These are phyloP conservation scores for Gallinago paraguaiae DNA, from an alignment of 2,113 vertebrate genomes.

Conservation along the genomic window DNA sequence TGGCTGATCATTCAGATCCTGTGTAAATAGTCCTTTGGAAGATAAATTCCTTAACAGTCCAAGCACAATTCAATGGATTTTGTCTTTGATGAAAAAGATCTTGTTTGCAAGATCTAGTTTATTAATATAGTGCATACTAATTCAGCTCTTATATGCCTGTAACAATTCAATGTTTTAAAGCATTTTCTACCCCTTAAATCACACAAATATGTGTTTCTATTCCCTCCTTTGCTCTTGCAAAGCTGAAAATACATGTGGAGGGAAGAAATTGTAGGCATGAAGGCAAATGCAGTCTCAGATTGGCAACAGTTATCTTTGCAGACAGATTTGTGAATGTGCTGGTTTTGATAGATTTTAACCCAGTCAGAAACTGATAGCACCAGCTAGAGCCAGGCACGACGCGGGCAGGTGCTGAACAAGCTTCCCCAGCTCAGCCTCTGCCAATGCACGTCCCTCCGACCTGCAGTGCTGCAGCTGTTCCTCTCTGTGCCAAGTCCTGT, in stretches of 20 bases:
- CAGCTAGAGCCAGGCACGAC: background rate
- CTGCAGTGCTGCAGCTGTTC: constrained; percentile 43
- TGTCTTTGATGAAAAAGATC: background rate
- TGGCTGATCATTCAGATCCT: background rate
- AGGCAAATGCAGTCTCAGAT: background rate
- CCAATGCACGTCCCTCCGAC: background rate
- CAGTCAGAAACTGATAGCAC: constrained; percentile 20
- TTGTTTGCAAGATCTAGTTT: background rate
- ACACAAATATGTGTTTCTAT: background rate
- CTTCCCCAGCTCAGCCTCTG: background rate
- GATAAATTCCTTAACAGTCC: background rate
- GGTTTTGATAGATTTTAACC: background rate
- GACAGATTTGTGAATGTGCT: background rate
- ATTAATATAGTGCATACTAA: background rate
- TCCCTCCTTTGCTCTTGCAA: background rate
- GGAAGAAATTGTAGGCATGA: background rate
- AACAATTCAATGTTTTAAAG: background rate
- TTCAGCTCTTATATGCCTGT: background rate
- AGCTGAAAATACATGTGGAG: background rate
- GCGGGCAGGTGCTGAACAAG: constrained; percentile 50
- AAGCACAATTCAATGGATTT: background rate
- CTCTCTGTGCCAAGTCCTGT: background rate
- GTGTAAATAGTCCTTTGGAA: background rate
- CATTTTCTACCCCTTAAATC: background rate
- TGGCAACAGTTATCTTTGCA: background rate